Evolutionary conservation across 1,140 invertebrate species (phyloP), one percentile per base, ranked within the genome.

Genomic region (Formica exsecta): DNA sequence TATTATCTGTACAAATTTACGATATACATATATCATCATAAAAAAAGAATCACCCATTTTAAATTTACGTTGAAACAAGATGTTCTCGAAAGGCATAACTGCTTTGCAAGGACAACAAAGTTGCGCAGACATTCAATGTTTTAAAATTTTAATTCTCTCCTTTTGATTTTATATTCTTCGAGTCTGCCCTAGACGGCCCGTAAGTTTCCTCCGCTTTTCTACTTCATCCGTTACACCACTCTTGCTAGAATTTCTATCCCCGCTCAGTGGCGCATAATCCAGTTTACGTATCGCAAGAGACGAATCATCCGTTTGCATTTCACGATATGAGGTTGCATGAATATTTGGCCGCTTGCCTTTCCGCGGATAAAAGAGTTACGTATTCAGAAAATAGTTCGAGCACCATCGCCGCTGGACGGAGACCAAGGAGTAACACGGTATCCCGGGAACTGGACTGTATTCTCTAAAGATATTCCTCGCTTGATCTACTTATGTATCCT

Each of bases 271-370:
- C 48, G 70, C 64, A 79, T 90, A 85, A 89, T 90, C 88, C 86
- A 84, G 79, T 89, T 90, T 89, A 77, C 81, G 86, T 83, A 87
- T 86, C 81, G 70, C 87, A 71, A 87, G 89, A 89, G 81, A 92
- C 86, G 86, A 88, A 86, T 86, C 86, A 79, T 90, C 85, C 79
- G 74, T 90, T 74, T 89, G 80, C 87, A 92, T 92, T 91, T 83
- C 70, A 41, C 83, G 87, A 89, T 89, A 92, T 87, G 87, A 90
- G 90, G 84, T 90, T 87, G 86, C 87, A 92, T 91, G 92, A 94
- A 94, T 93, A 93, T 93, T 94, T 93, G 91, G 92, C 88, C 75
- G 89, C 36, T 88, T 93, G 92, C 92, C 91, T 84, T 75, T 84
- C 51, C 68, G 36, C 88, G 48, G 22, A 29, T 29, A 62, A 57